These are phyloP conservation scores for Limenitis camilla DNA, from an alignment of 2,888 invertebrate genomes.

Conservation along the genomic window DNA sequence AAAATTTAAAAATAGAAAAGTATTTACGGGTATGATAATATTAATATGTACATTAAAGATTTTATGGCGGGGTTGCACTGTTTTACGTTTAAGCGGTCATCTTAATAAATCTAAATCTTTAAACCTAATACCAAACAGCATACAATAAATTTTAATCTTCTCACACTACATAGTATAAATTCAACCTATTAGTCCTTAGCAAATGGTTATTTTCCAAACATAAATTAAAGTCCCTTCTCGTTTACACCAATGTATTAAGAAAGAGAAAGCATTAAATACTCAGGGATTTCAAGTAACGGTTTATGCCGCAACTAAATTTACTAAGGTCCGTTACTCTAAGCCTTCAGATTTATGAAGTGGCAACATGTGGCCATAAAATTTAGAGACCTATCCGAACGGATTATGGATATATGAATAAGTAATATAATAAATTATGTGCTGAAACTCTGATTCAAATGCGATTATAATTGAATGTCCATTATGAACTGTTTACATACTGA, in stretches of 20 bases:
- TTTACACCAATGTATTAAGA: constrained; percentile 14
- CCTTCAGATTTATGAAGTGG: constrained; percentile 26
- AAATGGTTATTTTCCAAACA: constrained; percentile 17
- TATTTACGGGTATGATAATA: too few relatives aligned
- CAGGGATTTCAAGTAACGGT: constrained; percentile 17
- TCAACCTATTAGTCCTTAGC: constrained; percentile 14
- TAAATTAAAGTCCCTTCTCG: constrained; percentile 9
- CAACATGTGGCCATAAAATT: constrained; percentile 26
- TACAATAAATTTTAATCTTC: too few relatives aligned
- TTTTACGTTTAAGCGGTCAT: too few relatives aligned
- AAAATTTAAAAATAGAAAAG: too few relatives aligned
- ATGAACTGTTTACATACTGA: constrained; percentile 2
- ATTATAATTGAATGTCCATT: constrained; percentile 4
- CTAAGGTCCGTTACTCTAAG: constrained; percentile 23
- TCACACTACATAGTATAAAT: constrained; percentile 2
- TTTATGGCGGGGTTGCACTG: too few relatives aligned
- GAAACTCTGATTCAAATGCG: constrained; percentile 2
- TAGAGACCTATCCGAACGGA: constrained; percentile 15
- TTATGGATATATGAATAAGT: constrained; percentile 18
- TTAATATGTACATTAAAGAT: too few relatives aligned
- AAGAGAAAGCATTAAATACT: constrained; percentile 14
- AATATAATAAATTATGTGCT: constrained; percentile 8
- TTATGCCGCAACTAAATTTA: constrained; percentile 22
- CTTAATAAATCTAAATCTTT: too few relatives aligned
- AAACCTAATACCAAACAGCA: too few relatives aligned